Evolutionary conservation across 2,888 invertebrate genomes (phyloP).

Genomic region (Drosophila anomalata): DNA sequence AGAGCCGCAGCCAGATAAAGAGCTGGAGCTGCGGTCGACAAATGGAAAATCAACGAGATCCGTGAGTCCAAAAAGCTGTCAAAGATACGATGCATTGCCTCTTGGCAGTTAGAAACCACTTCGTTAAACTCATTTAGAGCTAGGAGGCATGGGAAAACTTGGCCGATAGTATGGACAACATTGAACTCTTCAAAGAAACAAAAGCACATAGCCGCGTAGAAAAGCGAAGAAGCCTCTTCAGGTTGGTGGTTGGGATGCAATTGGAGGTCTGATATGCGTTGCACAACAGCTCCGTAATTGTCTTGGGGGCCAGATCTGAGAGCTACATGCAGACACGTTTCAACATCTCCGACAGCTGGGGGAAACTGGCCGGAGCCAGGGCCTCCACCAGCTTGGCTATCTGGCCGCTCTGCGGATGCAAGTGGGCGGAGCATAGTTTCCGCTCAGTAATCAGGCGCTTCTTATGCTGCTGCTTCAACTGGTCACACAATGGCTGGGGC

Average conservation of each 20-base stretch:
- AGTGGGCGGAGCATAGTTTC: too few species aligned
- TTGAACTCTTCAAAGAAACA: conserved; percentile 94
- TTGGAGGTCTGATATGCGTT: conserved; percentile 76
- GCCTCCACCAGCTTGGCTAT: conserved; percentile 90
- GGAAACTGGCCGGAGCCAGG: conserved; percentile 88
- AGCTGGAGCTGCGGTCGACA: conserved; percentile 84
- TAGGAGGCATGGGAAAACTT: conserved; percentile 87
- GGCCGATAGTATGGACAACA: conserved; percentile 85
- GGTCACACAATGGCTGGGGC: conserved; percentile 90
- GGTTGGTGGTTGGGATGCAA: conserved; percentile 71
- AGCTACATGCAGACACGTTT: conserved; percentile 95
- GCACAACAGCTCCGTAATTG: conserved; percentile 89
- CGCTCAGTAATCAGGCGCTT: too few species aligned
- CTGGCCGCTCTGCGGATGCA: conserved; percentile 72
- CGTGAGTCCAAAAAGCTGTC: conserved; percentile 93
- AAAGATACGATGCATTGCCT: conserved; percentile 90
- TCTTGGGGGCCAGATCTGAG: conserved; percentile 95
- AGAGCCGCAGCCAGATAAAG: conserved; percentile 88
- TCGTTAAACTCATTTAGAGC: conserved; percentile 85
- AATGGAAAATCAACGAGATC: conserved; percentile 88
- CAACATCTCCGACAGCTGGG: conserved; percentile 90
- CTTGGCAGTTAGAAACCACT: conserved; percentile 88
- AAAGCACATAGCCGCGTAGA: conserved; percentile 93
- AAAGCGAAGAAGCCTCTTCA: conserved; percentile 90
- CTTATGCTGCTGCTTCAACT: conserved; percentile 85